These are phyloP conservation scores for Telenomus remus DNA, from an alignment of 1,140 invertebrate genomes.

Conservation along the genomic window DNA sequence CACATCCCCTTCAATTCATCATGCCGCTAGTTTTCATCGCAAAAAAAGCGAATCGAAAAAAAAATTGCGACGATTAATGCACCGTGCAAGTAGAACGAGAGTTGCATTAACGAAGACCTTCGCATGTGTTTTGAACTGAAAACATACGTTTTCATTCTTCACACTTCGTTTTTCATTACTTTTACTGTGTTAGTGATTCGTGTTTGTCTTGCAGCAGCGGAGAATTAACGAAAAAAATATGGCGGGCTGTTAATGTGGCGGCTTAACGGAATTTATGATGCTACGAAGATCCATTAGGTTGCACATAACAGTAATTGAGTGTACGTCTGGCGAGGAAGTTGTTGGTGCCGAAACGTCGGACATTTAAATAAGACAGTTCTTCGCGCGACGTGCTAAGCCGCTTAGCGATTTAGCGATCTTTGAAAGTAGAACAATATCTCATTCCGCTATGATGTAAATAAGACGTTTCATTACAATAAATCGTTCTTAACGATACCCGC, in stretches of 20 bases:
- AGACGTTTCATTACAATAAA: conserved; percentile 65
- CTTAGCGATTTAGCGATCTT: conserved; percentile 66
- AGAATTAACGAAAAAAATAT: neutral
- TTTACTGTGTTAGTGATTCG: no score
- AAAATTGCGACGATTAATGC: conserved; percentile 1
- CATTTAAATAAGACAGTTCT: conserved; percentile 51
- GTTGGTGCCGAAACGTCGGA: conserved; percentile 47
- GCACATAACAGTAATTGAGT: conserved; percentile 29
- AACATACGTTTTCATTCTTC: neutral
- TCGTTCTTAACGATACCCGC: conserved; percentile 48
- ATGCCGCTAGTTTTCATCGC: conserved; percentile 14
- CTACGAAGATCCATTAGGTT: conserved; percentile 42
- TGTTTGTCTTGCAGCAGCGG: no score
- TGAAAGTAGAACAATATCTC: conserved; percentile 59
- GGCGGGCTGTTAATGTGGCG: no score
- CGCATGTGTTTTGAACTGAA: neutral
- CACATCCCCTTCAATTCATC: conserved; percentile 48
- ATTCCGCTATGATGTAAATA: conserved; percentile 61
- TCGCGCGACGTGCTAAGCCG: conserved; percentile 59
- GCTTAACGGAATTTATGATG: conserved; percentile 38
- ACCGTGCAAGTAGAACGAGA: neutral
- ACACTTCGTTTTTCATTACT: neutral
- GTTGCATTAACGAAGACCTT: no score
- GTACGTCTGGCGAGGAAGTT: conserved; percentile 36
- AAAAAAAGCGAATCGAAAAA: conserved; percentile 20